Evolutionary conservation across 2,113 vertebrate species (phyloP), one percentile per base, ranked within the genome.

Genomic region (Dromaius novaehollandiae): DNA sequence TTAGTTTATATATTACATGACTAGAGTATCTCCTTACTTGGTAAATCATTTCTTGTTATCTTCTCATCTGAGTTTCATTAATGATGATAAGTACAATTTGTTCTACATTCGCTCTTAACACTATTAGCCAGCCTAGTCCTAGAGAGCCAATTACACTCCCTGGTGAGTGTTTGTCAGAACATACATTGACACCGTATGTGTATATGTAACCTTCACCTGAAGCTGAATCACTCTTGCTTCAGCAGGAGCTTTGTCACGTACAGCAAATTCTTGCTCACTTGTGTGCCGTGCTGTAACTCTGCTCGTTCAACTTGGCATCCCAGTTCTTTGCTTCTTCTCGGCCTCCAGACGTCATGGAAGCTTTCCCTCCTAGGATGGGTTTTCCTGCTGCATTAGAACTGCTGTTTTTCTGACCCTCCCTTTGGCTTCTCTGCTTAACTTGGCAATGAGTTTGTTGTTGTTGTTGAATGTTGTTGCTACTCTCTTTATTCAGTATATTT

Each of bases 41-140:
- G 46, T 22, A 5, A 42, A 74, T n/a, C 9, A 50, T 30, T 40
- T 74, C 51, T 15, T 69, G 63, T 56, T 75, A n/a, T 55, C 50
- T 65, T 65, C 18, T 81, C 77, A 25, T 3, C 68, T 81, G 60
- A 58, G n/a, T 51, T 58, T 66, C 30, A 15, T 42, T 65, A 25
- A 55, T 22, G 48, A 46, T 26, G 48, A 36, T n/a, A 65, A 73
- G 66, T 50, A 24, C 30, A 51, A 7, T 56, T 58, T 66, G 7
- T 56, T 58, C 51, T 25, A 12, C 1, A 0, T 63, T 71, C 38
- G 12, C 46, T 63, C 1, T 0, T 32, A 32, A 51, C 30, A n/a
- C 19, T 42, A 36, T 79, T 61, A 66, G n/a, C 20, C 53, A 69
- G 53, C 20, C 53, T 30, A 30, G 24, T 36, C 64, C 75, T 32